Conservation (phyloP, 2,797 vertebrate genomes). For the Clarias pachynema region DNA sequence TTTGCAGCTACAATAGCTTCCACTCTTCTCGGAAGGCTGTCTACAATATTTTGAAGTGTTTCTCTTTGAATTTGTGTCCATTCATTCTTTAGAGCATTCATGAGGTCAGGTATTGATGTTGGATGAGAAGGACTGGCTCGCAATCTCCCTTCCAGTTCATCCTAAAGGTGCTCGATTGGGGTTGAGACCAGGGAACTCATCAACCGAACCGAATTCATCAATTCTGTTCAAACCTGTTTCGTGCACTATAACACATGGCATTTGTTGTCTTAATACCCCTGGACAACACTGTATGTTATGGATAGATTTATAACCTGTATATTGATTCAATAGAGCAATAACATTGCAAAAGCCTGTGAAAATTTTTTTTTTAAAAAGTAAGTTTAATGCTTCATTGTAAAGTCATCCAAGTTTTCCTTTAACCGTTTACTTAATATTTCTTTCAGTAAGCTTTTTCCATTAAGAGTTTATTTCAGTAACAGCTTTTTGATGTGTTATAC, state of each 20-base stretch:
- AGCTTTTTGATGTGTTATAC: not conserved
- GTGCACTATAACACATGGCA: not conserved
- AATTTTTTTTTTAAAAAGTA: not conserved
- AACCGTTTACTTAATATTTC: not conserved
- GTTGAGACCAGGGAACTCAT: too few species aligned
- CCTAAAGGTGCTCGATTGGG: too few species aligned
- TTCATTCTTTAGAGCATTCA: too few species aligned
- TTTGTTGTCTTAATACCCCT: not conserved
- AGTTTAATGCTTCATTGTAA: not conserved
- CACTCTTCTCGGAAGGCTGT: too few species aligned
- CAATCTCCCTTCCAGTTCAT: too few species aligned
- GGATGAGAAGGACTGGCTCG: too few species aligned
- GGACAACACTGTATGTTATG: not conserved
- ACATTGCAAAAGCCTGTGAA: not conserved
- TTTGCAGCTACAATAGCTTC: too few species aligned
- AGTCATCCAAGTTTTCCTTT: not conserved
- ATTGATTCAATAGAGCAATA: not conserved
- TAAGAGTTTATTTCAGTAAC: not conserved
- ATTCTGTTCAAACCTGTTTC: too few species aligned
- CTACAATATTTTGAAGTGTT: too few species aligned
- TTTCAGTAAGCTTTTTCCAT: slow-evolving; percentile 5
- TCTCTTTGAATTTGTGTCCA: too few species aligned
- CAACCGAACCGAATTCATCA: too few species aligned
- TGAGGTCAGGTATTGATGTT: too few species aligned
- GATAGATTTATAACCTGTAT: not conserved